Base-by-base conservation (phyloP, 2,113 vertebrate genomes). In the Serinus canaria region DNA sequence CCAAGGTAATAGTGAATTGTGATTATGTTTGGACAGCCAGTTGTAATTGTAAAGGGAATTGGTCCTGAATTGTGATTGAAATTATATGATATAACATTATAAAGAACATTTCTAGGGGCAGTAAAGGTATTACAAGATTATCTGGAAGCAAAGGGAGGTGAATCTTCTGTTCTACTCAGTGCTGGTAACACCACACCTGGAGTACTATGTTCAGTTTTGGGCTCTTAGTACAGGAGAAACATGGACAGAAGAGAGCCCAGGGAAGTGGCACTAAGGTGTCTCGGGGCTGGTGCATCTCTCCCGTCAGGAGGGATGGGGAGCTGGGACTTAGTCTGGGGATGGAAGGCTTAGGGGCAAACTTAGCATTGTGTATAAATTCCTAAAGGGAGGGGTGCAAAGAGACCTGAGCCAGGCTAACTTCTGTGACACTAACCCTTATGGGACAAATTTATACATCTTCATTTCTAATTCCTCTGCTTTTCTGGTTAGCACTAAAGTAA, bases 1-100 rank as follows among this genome's bases (percentile, higher is more conserved):
- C 93, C 94, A 95, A 95, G 89, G 87, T 95, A 69, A 95, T 12
- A 74, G 21, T 53, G 69, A 76, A 53, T 50, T 37, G 25, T 46
- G 15, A 56, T 74, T 90, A 22, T 64, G 14, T 28, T 56, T 60
- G 67, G 58, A 27, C 39, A 72, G 18, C 24, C 67, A 30, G 7
- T 52, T 86, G 37, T 64, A 56, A 64, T 17, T 58, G 12, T 66
- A 47, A 90, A 62, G 35, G 11, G 27, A 67, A 14, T 53, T 1
- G 0, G 19, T 63, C n/a, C 39, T 74, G 55, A 86, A 62, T 83
- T 92, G 35, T 60, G 41, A 27, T 50, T 81, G 31, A 81, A 91
- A 55, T 72, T 52, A 14, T 44, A n/a, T 9, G 6, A 46, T 33
- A 2, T n/a, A 44, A 31, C 11, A 41, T 76, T 43, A 55, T 25